A percentile compares a stretch with the other conserved stretches of the same genome.
phyloP scores from a whole-genome alignment of 2,113 vertebrate genomes.

The Cavia aperea region DNA sequence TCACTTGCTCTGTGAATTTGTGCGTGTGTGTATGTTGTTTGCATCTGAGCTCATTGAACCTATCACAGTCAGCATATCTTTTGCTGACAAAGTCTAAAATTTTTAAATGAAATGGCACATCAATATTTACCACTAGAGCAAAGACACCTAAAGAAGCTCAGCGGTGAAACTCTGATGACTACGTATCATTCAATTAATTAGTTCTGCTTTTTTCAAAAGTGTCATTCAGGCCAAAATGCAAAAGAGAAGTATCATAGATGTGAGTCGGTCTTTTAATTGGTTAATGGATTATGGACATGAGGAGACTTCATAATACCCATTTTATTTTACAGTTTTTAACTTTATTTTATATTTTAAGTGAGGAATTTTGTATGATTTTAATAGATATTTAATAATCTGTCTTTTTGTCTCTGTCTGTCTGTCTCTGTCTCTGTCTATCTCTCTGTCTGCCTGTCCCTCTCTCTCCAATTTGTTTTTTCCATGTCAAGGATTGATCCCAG shows the following conservation, averaged over 20 bases:
- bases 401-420: not conserved
- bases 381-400: not conserved
- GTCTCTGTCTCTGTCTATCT: not conserved
- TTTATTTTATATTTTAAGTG: not conserved
- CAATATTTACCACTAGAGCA: not conserved
- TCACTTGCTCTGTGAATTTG: not conserved
- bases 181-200: not conserved
- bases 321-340: not conserved
- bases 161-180: not conserved
- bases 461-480: not conserved
- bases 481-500: not conserved
- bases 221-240: not conserved
- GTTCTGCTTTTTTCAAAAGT: not conserved
- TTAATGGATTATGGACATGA: not conserved
- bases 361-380: not conserved
- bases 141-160: not conserved
- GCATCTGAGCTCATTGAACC: not conserved
- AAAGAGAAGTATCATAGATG: not conserved
- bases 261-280: not conserved
- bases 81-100: not conserved
- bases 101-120: not conserved
- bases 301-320: not conserved
- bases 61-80: not conserved
- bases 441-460: not conserved
- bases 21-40: not conserved